Percentiles rank a stretch among this genome's conserved stretches.
phyloP scores from a whole-genome alignment of 2,888 invertebrate genomes.

The Fragum sueziense region DNA sequence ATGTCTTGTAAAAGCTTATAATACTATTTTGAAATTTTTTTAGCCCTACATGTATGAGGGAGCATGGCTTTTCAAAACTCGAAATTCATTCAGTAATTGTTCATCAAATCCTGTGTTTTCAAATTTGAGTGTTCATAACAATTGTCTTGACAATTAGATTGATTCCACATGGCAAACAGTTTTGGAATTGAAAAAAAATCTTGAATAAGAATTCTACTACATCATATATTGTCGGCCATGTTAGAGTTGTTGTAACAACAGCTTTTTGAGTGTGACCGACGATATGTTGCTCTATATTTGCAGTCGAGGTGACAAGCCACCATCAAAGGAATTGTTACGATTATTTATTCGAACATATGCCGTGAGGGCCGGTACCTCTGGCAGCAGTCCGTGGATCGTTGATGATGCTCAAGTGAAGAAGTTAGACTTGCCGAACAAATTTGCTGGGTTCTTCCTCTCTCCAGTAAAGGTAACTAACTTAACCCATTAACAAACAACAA shows the following conservation, averaged over 20 bases:
- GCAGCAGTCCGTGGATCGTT: slow-evolving; percentile 82
- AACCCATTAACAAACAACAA: no score
- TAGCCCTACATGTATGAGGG: no score
- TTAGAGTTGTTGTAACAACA: neutral
- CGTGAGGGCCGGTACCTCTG: slow-evolving; percentile 76
- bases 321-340: slow-evolving; percentile 81
- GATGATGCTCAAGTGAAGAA: slow-evolving; percentile 79
- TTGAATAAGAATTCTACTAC: neutral
- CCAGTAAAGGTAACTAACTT: slow-evolving; percentile 75
- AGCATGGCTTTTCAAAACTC: no score
- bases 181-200: no score
- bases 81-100: no score
- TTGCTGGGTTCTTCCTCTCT: slow-evolving; percentile 80
- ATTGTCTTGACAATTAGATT: no score
- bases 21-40: no score
- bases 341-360: slow-evolving; percentile 81
- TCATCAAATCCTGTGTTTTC: no score
- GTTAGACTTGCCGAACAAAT: slow-evolving; percentile 79
- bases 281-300: slow-evolving; percentile 10
- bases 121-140: no score
- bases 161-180: no score
- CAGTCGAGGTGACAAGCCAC: slow-evolving; percentile 77
- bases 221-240: neutral
- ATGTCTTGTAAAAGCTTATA: no score
- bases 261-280: neutral